These are phyloP conservation scores for Bradysia coprophila DNA, from an alignment of 1,140 invertebrate species.

Conservation along the genomic window DNA sequence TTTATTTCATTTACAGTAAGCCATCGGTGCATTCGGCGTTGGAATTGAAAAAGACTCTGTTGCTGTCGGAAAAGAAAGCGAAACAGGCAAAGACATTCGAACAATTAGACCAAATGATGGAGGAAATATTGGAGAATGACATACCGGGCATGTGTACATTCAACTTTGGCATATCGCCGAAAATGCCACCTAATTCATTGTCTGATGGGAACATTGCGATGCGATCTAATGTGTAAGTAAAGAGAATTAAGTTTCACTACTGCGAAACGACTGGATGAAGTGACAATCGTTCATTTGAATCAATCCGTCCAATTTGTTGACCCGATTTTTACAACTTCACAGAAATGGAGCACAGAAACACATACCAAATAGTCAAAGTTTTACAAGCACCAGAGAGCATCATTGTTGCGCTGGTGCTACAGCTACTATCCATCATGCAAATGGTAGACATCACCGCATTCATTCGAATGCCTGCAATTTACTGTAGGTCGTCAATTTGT, in stretches of 20 bases:
- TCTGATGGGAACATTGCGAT: constrained; percentile 12
- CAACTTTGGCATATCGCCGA: constrained; percentile 1
- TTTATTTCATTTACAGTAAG: neutral
- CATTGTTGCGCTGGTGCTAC: constrained; percentile 20
- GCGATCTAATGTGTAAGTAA: neutral
- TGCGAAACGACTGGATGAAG: neutral
- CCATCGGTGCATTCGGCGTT: too few relatives aligned
- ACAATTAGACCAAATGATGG: constrained; percentile 23
- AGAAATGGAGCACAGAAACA: too few relatives aligned
- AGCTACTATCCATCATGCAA: constrained; percentile 8
- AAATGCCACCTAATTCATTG: constrained; percentile 13
- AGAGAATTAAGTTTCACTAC: constrained; percentile 1
- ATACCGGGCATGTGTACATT: constrained; percentile 7
- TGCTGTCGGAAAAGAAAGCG: constrained; percentile 10
- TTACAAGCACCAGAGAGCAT: constrained; percentile 15
- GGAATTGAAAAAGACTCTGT: too few relatives aligned
- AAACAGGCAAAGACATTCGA: constrained; percentile 23
- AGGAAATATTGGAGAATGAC: constrained; percentile 20
- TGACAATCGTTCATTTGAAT: neutral
- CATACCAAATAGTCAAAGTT: constrained; percentile 20
- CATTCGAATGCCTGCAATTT: constrained; percentile 21
- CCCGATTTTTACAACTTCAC: neutral
- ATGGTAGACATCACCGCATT: constrained; percentile 20
- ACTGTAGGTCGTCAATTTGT: too few relatives aligned
- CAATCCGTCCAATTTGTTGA: neutral